Evolutionary conservation across 1,140 invertebrate species (phyloP).

Genomic region (Uloborus diversus): DNA sequence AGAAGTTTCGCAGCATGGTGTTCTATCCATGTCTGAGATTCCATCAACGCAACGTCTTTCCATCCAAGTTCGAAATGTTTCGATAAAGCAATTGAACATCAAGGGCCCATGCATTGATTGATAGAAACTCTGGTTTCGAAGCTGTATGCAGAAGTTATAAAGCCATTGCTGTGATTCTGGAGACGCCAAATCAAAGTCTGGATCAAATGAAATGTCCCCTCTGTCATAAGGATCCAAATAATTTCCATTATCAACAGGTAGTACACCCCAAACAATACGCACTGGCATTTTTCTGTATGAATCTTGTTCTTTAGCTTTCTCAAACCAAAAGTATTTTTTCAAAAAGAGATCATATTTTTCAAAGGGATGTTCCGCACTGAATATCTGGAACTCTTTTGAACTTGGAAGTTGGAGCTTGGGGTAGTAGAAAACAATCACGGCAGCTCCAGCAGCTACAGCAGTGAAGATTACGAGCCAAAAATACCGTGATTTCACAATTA

Average conservation of each 20-base stretch:
- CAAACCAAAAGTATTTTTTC: conserved; percentile 84
- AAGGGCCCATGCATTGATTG: conserved; percentile 77
- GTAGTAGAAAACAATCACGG: conserved; percentile 81
- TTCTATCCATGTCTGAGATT: conserved; percentile 70
- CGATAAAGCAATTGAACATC: conserved; percentile 88
- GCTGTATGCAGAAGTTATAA: conserved; percentile 79
- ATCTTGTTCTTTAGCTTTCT: conserved; percentile 69
- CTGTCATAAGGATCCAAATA: conserved; percentile 81
- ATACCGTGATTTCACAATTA: conserved; percentile 68
- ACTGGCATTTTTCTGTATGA: conserved; percentile 74
- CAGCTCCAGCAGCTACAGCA: conserved; percentile 74
- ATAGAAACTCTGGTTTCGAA: conserved; percentile 83
- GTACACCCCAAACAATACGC: conserved; percentile 91
- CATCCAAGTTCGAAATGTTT: conserved; percentile 86
- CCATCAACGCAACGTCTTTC: conserved; percentile 76
- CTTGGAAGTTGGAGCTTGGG: conserved; percentile 86
- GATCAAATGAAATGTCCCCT: conserved; percentile 80
- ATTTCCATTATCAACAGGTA: conserved; percentile 86
- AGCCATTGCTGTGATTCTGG: conserved; percentile 86
- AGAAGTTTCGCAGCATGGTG: conserved; percentile 81
- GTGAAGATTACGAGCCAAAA: conserved; percentile 71
- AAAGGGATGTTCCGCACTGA: conserved; percentile 83
- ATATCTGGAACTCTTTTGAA: conserved; percentile 86
- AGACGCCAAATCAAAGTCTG: conserved; percentile 81
- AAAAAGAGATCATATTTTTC: conserved; percentile 88